Conservation (phyloP, 2,113 vertebrate species). For the Hippocampus barbouri region DNA sequence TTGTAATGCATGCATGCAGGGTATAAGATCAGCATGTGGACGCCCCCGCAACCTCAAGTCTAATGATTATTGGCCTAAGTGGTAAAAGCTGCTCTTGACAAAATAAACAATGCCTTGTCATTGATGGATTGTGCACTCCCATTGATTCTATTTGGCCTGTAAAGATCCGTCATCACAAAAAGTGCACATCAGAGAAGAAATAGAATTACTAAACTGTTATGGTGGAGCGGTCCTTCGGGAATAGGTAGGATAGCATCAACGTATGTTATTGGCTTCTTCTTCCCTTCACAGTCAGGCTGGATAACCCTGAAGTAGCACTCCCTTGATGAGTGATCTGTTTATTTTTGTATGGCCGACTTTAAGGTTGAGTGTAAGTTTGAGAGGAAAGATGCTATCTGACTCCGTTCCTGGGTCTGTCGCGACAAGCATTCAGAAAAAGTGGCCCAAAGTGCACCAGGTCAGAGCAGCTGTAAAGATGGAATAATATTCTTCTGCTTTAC, state of each 20-base stretch:
- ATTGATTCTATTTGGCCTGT: constrained; percentile 30
- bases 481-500: constrained; percentile 33
- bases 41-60: neutral
- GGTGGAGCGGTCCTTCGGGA: constrained; percentile 37
- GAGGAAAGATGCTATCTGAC: constrained; percentile 54
- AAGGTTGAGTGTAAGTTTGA: constrained; percentile 53
- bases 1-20: too few species aligned
- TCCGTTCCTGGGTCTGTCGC: constrained; percentile 47
- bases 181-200: constrained; percentile 42
- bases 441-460: constrained; percentile 46
- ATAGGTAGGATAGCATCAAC: constrained; percentile 42
- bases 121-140: constrained; percentile 23
- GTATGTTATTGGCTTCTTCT: constrained; percentile 49
- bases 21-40: neutral
- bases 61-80: constrained; percentile 11
- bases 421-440: constrained; percentile 48
- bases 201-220: constrained; percentile 31
- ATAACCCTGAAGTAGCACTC: constrained; percentile 62
- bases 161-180: constrained; percentile 43
- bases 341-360: constrained; percentile 66
- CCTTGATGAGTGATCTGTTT: constrained; percentile 64
- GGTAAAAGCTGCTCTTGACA: constrained; percentile 20
- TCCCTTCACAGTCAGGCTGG: constrained; percentile 37
- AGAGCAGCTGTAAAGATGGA: constrained; percentile 48
- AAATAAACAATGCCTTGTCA: constrained; percentile 22